phyloP scores from a whole-genome alignment of 1,140 invertebrate genomes.

The Apis cerana region DNA sequence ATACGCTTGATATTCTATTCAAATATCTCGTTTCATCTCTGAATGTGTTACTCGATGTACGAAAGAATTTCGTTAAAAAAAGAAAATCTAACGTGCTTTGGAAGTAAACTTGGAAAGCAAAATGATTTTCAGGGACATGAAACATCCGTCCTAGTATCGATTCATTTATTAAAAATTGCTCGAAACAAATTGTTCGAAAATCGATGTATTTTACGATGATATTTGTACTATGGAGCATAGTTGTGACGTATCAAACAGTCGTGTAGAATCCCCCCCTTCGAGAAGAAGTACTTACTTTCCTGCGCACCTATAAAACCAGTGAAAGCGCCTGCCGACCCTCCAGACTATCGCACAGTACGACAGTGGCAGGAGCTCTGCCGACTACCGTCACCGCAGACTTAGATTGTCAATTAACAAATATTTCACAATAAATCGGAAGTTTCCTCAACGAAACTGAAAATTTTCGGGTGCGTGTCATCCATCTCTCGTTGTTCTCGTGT shows the following conservation, averaged over 20 bases:
- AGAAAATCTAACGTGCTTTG: too few species aligned
- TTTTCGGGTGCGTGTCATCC: constrained; percentile 12
- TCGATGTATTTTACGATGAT: background rate
- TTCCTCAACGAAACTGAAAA: background rate
- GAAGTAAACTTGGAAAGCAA: too few species aligned
- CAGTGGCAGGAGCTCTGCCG: constrained; percentile 73
- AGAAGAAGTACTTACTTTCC: constrained; percentile 79
- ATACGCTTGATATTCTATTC: too few species aligned
- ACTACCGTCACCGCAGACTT: constrained; percentile 17
- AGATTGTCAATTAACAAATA: constrained; percentile 30
- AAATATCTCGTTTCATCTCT: too few species aligned
- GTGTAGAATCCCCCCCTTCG: constrained; percentile 66
- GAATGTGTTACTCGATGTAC: too few species aligned
- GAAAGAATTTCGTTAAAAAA: too few species aligned
- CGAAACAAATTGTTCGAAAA: background rate
- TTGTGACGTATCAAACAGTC: constrained; percentile 36
- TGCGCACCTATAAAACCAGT: constrained; percentile 80
- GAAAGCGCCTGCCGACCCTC: constrained; percentile 79
- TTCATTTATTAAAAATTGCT: background rate
- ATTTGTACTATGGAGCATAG: background rate
- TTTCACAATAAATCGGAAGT: constrained; percentile 18
- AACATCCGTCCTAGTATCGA: too few species aligned
- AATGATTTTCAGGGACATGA: too few species aligned
- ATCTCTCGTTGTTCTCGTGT: constrained; percentile 10
- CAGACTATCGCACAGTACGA: constrained; percentile 78